Conservation (phyloP, 2,888 invertebrate species). For the Uropetala carovei region DNA sequence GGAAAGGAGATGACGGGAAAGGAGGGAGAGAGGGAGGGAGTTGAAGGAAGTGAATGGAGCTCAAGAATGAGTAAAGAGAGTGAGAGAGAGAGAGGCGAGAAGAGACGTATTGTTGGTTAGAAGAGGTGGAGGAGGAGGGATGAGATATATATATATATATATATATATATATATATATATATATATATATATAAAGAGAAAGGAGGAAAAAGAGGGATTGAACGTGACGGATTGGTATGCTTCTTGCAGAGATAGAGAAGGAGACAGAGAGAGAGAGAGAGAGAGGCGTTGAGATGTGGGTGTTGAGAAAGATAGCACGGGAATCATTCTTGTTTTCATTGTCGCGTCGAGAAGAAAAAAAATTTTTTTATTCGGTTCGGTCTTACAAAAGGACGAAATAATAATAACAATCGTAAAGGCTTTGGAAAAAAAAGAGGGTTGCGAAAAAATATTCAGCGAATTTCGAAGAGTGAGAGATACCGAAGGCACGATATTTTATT, state of each 20-base stretch:
- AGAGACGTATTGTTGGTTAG: not conserved
- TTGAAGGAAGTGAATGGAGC: conserved; percentile 41
- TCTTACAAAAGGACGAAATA: not conserved
- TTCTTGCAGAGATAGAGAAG: not conserved
- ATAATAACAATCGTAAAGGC: not conserved
- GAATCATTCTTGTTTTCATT: not conserved
- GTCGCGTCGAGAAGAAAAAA: not conserved
- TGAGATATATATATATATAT: not conserved
- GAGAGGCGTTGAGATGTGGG: not conserved
- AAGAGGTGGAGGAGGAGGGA: not conserved
- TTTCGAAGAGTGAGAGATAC: too few species aligned
- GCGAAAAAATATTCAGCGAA: too few species aligned
- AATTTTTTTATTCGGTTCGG: not conserved
- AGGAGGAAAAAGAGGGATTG: not conserved
- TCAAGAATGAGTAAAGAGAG: not conserved
- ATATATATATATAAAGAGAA: not conserved
- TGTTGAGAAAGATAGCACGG: not conserved
- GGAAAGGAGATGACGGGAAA: conserved; percentile 47
- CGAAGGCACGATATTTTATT: not conserved
- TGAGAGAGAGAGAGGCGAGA: conserved; percentile 18
- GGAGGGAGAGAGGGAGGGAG: not conserved
- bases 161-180: too few species aligned
- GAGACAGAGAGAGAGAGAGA: not conserved
- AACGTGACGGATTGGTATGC: not conserved
- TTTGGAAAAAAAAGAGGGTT: too few species aligned